phyloP scores from a whole-genome alignment of 2,888 invertebrate species.

The Athalia rosae region DNA sequence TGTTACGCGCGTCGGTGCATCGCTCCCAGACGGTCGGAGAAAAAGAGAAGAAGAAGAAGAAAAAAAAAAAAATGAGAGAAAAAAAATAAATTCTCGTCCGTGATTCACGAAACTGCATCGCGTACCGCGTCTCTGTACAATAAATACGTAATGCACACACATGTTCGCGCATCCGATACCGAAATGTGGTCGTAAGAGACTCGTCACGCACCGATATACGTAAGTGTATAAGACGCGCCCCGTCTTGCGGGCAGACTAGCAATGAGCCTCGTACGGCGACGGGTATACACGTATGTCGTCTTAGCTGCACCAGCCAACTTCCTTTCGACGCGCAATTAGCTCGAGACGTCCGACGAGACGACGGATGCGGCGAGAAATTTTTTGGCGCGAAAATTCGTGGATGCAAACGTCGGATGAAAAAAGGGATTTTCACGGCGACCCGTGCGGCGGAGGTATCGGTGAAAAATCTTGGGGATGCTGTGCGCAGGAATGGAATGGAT shows the following conservation, averaged over 20 bases:
- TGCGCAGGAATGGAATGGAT: not conserved
- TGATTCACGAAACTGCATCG: slow-evolving; percentile 30
- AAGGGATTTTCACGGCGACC: not conserved
- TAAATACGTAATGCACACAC: slow-evolving; percentile 10
- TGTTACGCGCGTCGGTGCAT: slow-evolving; percentile 26
- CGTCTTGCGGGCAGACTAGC: slow-evolving; percentile 31
- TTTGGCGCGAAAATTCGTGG: too few relatives aligned
- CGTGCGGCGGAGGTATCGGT: not conserved
- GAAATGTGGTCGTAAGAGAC: slow-evolving; percentile 11
- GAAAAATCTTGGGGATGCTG: not conserved
- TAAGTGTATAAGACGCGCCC: slow-evolving; percentile 33
- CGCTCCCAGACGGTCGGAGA: not conserved
- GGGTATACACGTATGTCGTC: not conserved
- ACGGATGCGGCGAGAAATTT: too few relatives aligned
- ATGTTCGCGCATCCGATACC: not conserved
- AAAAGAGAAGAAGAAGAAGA: not conserved
- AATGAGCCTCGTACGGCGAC: slow-evolving; percentile 26
- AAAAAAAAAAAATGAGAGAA: not conserved
- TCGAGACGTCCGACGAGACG: too few relatives aligned
- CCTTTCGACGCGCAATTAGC: too few relatives aligned
- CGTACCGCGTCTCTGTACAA: not conserved
- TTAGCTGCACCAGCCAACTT: not conserved
- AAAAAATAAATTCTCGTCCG: slow-evolving; percentile 6
- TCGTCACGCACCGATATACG: slow-evolving; percentile 41
- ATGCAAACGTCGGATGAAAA: not conserved